phyloP scores from a whole-genome alignment of 2,888 invertebrate species.

The Mallateleia sp. region DNA sequence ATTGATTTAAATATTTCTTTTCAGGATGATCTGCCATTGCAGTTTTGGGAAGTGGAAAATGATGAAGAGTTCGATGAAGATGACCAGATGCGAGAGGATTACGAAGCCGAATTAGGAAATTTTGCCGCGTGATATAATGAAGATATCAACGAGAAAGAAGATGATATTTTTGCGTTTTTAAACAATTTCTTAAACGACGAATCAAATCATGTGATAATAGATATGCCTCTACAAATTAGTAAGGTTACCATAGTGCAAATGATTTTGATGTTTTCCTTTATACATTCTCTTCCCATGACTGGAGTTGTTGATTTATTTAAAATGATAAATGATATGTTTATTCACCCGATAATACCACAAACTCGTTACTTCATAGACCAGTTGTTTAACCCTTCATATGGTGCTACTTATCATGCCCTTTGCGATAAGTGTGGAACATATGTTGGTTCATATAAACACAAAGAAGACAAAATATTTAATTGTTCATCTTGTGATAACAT shows the following conservation, averaged over 20 bases:
- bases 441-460: constrained; percentile 1
- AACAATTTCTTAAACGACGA: constrained; percentile 1
- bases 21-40: too few species aligned
- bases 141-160: neutral
- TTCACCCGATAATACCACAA: constrained; percentile 21
- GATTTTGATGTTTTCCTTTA: constrained; percentile 9
- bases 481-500: neutral
- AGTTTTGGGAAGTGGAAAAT: too few species aligned
- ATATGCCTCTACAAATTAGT: neutral
- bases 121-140: neutral
- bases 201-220: neutral
- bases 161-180: neutral
- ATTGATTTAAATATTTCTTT: too few species aligned
- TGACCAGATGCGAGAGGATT: neutral
- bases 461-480: neutral
- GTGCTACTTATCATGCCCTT: constrained; percentile 45
- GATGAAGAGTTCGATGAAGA: too few species aligned
- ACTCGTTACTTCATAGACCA: constrained; percentile 49
- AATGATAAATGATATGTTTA: constrained; percentile 44
- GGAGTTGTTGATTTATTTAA: constrained; percentile 45
- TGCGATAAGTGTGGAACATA: constrained; percentile 41
- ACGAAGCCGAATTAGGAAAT: neutral
- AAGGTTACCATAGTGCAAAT: constrained; percentile 16
- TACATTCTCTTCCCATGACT: constrained; percentile 9
- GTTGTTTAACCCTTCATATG: constrained; percentile 49